These are phyloP conservation scores for Macrotis lagotis DNA, from an alignment of 2,113 vertebrate species.

Conservation along the genomic window DNA sequence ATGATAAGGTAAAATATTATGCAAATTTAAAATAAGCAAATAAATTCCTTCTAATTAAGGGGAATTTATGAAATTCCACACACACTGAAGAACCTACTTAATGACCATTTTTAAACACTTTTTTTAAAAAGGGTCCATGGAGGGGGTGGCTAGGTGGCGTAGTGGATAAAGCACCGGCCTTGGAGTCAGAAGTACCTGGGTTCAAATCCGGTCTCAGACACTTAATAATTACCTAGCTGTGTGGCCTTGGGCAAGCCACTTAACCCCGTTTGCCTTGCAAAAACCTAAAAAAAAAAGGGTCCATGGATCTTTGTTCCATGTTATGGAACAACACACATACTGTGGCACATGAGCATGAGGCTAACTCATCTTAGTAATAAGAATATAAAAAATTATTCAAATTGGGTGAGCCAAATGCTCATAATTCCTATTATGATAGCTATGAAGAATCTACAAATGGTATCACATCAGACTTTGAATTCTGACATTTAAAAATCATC, in stretches of 20 bases:
- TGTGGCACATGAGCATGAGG: constrained; percentile 42
- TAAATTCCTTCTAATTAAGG: constrained; percentile 18
- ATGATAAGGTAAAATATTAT: constrained; percentile 26
- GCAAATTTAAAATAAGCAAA: constrained; percentile 46
- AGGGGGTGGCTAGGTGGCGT: too few relatives aligned
- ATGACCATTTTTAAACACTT: not conserved
- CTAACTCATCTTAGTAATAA: constrained; percentile 5
- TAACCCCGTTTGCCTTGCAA: too few relatives aligned
- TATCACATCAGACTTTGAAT: not conserved
- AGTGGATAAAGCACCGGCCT: too few relatives aligned
- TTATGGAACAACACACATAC: constrained; percentile 19
- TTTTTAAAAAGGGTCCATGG: not conserved
- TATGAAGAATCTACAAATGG: not conserved
- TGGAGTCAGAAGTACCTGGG: not conserved
- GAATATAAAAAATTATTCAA: not conserved
- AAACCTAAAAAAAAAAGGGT: too few relatives aligned
- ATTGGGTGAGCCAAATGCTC: not conserved
- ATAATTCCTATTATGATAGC: not conserved
- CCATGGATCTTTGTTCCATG: too few relatives aligned
- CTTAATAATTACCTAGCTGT: too few relatives aligned
- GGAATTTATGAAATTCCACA: constrained; percentile 48
- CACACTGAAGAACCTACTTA: constrained; percentile 28
- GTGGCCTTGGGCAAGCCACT: too few relatives aligned
- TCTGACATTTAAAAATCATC: not conserved
- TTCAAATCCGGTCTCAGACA: too few relatives aligned